phyloP scores from a whole-genome alignment of 2,888 invertebrate species.

The Ariolimax columbianus region DNA sequence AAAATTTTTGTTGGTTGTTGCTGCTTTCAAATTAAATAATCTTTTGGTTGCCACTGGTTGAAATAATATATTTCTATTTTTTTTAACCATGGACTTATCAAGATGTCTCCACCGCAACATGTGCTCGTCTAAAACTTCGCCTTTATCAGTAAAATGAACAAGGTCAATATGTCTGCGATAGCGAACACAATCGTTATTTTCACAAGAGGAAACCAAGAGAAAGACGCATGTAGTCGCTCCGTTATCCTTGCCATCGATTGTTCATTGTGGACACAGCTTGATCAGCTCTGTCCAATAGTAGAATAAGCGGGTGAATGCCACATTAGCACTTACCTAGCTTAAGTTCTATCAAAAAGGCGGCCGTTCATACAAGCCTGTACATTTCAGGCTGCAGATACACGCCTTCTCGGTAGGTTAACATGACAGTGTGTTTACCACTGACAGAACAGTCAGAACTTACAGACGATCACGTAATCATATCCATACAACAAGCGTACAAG shows the following conservation, averaged over 20 bases:
- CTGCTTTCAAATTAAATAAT: too few relatives aligned
- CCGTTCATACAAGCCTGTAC: not conserved
- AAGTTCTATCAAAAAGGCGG: not conserved
- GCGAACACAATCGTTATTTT: not conserved
- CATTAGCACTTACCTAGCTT: not conserved
- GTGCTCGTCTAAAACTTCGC: too few relatives aligned
- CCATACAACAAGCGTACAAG: too few relatives aligned
- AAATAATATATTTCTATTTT: too few relatives aligned
- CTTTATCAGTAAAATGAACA: not conserved
- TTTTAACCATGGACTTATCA: too few relatives aligned
- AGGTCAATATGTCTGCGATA: not conserved
- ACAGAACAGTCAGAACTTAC: too few relatives aligned
- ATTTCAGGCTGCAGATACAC: too few relatives aligned
- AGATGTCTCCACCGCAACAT: not conserved
- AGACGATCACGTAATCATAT: too few relatives aligned
- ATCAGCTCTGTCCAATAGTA: not conserved
- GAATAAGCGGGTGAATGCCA: not conserved
- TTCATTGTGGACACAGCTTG: conserved; percentile 8
- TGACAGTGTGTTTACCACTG: too few relatives aligned
- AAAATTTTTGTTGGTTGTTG: too few relatives aligned
- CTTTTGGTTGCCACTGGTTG: too few relatives aligned
- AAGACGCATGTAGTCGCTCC: not conserved
- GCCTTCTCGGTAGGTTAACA: too few relatives aligned
- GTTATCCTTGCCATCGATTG: conserved; percentile 5
- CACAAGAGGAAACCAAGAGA: not conserved